Evolutionary conservation across 2,888 invertebrate species (phyloP), one percentile per base, ranked within the genome.

Genomic region (Tetramorium bicarinatum): DNA sequence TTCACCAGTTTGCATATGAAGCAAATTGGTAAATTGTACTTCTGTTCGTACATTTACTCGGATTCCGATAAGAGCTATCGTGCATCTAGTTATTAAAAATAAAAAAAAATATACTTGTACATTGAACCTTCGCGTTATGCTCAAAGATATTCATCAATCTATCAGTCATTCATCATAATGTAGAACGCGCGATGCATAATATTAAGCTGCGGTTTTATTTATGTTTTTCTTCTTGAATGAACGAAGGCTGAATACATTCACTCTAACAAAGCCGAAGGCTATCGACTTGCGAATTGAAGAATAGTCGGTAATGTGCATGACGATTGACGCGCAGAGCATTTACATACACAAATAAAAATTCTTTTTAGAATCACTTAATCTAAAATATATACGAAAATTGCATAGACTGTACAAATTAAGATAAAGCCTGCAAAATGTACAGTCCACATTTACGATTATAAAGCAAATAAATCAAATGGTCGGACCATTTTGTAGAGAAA

Each of bases 181-280:
- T 69, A 80, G 79, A 80, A 80, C 38, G 25, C 62, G 62, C 75
- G 49, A 47, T 25, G 69, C 69, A 69, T 79, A 79, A 56, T 79
- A 79, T 69, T 69, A 56, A 79, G 18, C 15, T 44, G 25, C n/a
- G 13, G 25, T 61, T 80, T 80, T 61, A 80, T 80, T 71, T 80
- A 77, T 77, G 79, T 80, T 80, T 80, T 80, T 80, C 79, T 61
- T 80, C 71, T 80, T 80, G 79, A 80, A 80, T 80, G 79, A 80
- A 69, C 49, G 79, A 80, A 80, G 79, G 79, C 38, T 80, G 47
- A 71, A 80, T 80, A 80, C 79, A 49, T 71, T 80, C 79, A 69
- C 79, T 66, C 25, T 56, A 69, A 66, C 54, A 66, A 77, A 71
- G 56, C 59, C 71, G 69, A 69, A 80, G 79, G 71, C 56, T 67